Conservation (phyloP, 2,888 invertebrate genomes). For the Iphiclides podalirius region DNA sequence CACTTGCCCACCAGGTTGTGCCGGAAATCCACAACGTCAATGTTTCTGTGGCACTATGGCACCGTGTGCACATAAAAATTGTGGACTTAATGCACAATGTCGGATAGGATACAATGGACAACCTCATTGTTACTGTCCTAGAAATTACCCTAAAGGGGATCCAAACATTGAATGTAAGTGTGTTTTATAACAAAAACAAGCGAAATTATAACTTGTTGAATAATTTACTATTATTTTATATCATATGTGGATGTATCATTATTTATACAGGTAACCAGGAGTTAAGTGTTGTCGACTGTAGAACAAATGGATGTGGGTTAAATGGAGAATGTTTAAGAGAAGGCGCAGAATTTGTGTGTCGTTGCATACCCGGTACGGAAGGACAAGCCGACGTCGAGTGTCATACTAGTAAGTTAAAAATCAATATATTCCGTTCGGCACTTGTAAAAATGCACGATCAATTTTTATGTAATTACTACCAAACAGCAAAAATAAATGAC, state of each 20-base stretch:
- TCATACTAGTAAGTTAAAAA: slow-evolving; percentile 71
- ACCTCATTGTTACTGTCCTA: slow-evolving; percentile 91
- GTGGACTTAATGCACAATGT: slow-evolving; percentile 91
- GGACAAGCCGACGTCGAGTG: slow-evolving; percentile 87
- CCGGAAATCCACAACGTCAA: slow-evolving; percentile 89
- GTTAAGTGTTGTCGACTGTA: slow-evolving; percentile 85
- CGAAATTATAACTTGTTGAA: background rate
- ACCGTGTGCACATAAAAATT: slow-evolving; percentile 88
- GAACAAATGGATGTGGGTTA: slow-evolving; percentile 90
- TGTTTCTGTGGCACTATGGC: slow-evolving; percentile 88
- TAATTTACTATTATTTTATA: background rate
- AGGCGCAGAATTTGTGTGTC: slow-evolving; percentile 90
- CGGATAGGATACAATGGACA: slow-evolving; percentile 84
- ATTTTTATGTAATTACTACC: slow-evolving; percentile 16
- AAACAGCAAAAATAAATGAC: background rate
- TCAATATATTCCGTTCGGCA: slow-evolving; percentile 38
- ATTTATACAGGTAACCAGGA: slow-evolving; percentile 76
- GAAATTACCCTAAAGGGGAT: slow-evolving; percentile 90
- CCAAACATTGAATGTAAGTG: slow-evolving; percentile 92
- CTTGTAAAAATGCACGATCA: slow-evolving; percentile 76
- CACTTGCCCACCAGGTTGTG: slow-evolving; percentile 88
- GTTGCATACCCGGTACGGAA: slow-evolving; percentile 87
- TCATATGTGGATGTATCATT: no score
- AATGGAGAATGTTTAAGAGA: slow-evolving; percentile 93
- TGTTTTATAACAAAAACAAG: no score